phyloP scores from a whole-genome alignment of 2,113 vertebrate species.

The Varanus salvator region DNA sequence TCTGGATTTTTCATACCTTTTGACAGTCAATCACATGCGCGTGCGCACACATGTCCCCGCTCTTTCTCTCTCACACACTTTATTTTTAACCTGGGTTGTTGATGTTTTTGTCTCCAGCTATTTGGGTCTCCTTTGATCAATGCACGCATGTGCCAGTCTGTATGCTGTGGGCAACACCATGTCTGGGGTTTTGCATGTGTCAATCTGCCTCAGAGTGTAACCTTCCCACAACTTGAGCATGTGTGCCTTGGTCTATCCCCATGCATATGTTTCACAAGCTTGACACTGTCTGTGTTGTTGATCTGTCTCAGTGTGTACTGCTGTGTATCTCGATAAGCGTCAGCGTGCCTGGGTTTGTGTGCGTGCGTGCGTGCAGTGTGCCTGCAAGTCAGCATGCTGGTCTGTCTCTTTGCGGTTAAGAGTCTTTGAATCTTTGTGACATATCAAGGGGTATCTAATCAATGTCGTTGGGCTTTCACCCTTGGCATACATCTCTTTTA shows the following conservation, averaged over 20 bases:
- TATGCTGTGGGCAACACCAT: neutral
- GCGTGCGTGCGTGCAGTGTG: neutral
- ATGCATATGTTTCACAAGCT: constrained; percentile 38
- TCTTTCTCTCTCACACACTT: constrained; percentile 23
- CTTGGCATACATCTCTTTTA: neutral
- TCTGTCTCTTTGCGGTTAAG: neutral
- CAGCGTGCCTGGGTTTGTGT: neutral
- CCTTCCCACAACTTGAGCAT: constrained; percentile 32
- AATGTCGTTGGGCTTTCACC: neutral
- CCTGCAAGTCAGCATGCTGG: neutral
- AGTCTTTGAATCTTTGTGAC: neutral
- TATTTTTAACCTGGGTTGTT: constrained; percentile 68
- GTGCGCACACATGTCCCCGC: constrained; percentile 40
- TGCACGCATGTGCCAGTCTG: constrained; percentile 8
- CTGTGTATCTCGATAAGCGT: neutral
- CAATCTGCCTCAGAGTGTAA: neutral
- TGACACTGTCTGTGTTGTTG: neutral
- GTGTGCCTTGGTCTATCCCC: constrained; percentile 16
- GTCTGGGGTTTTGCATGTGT: constrained; percentile 48
- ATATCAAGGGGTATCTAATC: neutral
- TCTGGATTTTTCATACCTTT: constrained; percentile 53
- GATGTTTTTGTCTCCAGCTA: constrained; percentile 76
- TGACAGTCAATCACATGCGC: constrained; percentile 32
- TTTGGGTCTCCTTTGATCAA: constrained; percentile 59
- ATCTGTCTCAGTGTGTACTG: neutral